Base-by-base conservation (phyloP, 2,113 vertebrate species). In the Amazona vittata region DNA sequence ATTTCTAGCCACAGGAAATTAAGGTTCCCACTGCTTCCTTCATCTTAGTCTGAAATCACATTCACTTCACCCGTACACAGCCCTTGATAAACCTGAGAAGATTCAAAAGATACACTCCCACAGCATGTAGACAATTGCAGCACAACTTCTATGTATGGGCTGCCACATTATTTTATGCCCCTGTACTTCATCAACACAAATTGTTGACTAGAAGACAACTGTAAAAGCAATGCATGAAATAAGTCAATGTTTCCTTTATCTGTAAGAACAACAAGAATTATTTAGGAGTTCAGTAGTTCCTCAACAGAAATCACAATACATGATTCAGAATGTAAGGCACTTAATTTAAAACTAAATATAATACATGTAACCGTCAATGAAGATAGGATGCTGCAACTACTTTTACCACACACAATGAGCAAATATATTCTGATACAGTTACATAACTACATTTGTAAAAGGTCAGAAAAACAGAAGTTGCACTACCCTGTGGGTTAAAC, bases 401-500 rank as follows among this genome's bases (percentile, higher is more conserved):
- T 90, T 84, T 70, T 25, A 83, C 6, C 18, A 55, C 7, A 89
- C 5, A 46, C 6, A 39, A 50, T 4, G 5, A 70, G 44, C 12
- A 2, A 5, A n/a, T 35, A 50, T 39, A 22, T 65, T 77, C 35
- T 73, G 53, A 37, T 59, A 46, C 10, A 35, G 29, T 67, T 63
- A 70, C 5, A 31, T 26, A 57, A 90, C 16, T 29, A 21, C 12
- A 86, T 59, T 67, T 29, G 2, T 74, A 52, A 71, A 14, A n/a
- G 4, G 12, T 63, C 31, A 62, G 35, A 77, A 85, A 86, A 92
- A 77, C 2, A 3, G 31, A 89, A 89, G 50, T 44, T 85, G 11
- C 19, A 75, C 67, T 97, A 98, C 98, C 97, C 86, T 98, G 97
- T 47, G 95, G 77, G 7, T 96, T 97, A 68, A 96, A 85, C 5